Base-by-base conservation (phyloP, 2,888 invertebrate species). In the Antheraea assamensis region DNA sequence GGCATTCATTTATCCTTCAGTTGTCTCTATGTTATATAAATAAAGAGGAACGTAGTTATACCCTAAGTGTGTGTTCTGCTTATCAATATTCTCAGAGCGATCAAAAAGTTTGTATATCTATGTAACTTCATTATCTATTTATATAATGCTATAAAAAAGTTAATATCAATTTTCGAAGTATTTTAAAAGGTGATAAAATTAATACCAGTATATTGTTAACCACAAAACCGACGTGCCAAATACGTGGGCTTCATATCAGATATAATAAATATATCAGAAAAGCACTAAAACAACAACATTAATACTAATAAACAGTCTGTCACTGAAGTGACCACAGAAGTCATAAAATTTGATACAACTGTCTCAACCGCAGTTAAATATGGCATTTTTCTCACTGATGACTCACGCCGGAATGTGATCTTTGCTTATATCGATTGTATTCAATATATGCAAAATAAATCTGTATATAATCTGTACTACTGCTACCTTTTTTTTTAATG, bases 281-380 rank as follows among this genome's bases (percentile, higher is more conserved):
- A 73, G 78, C 74, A 80, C 81, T 88, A 86, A 86, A 86, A 82
- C 71, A 86, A 82, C 71, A 78, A 76, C 77, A 80, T 83, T 85
- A 83, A 85, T 81, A 80, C 77, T 78, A 81, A 86, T 85, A 86
- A 87, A 88, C 80, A 84, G 81, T 81, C 82, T 83, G 83, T 83
- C 82, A 82, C 80, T 83, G 83, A 81, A 80, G 83, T 83, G 85
- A 89, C 87, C 87, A 81, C 86, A 81, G 82, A 76, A 79, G 81
- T 89, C 87, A 83, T 91, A 87, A 91, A 90, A 88, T 81, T 82
- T 81, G 84, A 88, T 88, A 86, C 83, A 82, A 82, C 76, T 71
- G 75, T 35, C 78, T 81, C 76, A 71, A 73, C 49, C 73, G 79
- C 79, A 79, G 78, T 82, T 82, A 76, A 79, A 79, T 78, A 78